Percentiles rank a stretch among this genome's conserved stretches.
Evolutionary conservation across 2,888 invertebrate species (phyloP).

Genomic region (Helicoverpa assulta): DNA sequence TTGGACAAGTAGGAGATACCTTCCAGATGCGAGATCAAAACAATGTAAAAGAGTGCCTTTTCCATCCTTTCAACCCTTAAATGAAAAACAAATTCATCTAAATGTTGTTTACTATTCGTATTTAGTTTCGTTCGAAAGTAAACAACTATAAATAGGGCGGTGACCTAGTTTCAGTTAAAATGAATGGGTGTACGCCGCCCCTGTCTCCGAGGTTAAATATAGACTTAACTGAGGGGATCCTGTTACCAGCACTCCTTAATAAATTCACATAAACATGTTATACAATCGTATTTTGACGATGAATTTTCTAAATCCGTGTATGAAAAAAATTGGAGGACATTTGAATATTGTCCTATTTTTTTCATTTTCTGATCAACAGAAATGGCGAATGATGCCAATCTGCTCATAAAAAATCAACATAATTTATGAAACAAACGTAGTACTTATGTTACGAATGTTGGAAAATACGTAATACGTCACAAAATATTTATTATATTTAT

Average conservation of each 20-base stretch:
- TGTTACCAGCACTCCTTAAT: constrained; percentile 1
- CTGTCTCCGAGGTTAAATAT: constrained; percentile 32
- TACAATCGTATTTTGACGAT: not conserved
- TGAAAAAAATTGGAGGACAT: too few relatives aligned
- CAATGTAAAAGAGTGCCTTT: not conserved
- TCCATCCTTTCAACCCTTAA: not conserved
- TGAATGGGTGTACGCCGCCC: constrained; percentile 29
- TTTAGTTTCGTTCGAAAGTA: not conserved
- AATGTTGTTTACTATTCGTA: not conserved
- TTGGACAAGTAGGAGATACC: too few relatives aligned
- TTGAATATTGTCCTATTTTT: too few relatives aligned
- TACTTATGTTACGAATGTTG: too few relatives aligned
- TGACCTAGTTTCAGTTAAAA: constrained; percentile 19
- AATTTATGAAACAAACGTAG: too few relatives aligned
- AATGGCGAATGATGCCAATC: too few relatives aligned
- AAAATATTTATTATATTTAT: too few relatives aligned
- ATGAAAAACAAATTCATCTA: not conserved
- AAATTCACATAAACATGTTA: not conserved
- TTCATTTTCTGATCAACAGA: too few relatives aligned
- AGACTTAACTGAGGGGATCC: constrained; percentile 4
- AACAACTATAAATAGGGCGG: constrained; percentile 21
- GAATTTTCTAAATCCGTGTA: too few relatives aligned
- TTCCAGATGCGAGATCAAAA: too few relatives aligned
- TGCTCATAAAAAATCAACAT: too few relatives aligned
- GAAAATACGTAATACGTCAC: too few relatives aligned